These are phyloP conservation scores for Tragelaphus oryx DNA, from an alignment of 2,797 vertebrate species.

Conservation along the genomic window DNA sequence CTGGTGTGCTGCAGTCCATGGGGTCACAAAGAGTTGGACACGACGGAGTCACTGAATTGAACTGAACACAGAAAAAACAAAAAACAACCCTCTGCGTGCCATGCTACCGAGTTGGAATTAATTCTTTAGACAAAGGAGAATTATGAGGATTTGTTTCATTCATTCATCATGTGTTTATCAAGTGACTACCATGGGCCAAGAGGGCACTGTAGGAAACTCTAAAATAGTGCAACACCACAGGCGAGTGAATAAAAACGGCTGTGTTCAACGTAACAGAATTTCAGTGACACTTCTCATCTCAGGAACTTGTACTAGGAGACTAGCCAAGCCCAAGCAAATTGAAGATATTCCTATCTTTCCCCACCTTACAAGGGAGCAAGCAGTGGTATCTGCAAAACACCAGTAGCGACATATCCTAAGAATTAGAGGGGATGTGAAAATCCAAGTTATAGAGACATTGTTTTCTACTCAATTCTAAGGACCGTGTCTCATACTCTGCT, in stretches of 20 bases:
- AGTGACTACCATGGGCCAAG: not conserved
- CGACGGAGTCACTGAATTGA: not conserved
- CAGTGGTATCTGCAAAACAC: not conserved
- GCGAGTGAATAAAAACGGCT: not conserved
- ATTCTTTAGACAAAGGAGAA: not conserved
- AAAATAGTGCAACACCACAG: not conserved
- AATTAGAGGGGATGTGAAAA: not conserved
- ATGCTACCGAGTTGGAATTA: not conserved
- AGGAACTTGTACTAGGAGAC: not conserved
- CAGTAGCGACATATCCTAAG: not conserved
- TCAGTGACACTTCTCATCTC: not conserved
- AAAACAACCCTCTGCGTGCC: not conserved
- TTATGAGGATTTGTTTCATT: not conserved
- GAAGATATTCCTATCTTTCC: not conserved
- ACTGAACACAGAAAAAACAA: not conserved
- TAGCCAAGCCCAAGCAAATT: not conserved
- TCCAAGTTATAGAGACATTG: not conserved
- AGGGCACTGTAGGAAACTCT: not conserved
- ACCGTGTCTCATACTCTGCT: not conserved
- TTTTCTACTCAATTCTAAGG: slow-evolving; percentile 8
- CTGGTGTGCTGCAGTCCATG: not conserved
- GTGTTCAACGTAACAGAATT: not conserved
- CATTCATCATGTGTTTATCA: not conserved
- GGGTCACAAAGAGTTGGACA: not conserved
- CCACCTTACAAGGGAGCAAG: not conserved